Evolutionary conservation across 2,113 vertebrate species (phyloP).

Genomic region (Chelonoidis abingdonii): DNA sequence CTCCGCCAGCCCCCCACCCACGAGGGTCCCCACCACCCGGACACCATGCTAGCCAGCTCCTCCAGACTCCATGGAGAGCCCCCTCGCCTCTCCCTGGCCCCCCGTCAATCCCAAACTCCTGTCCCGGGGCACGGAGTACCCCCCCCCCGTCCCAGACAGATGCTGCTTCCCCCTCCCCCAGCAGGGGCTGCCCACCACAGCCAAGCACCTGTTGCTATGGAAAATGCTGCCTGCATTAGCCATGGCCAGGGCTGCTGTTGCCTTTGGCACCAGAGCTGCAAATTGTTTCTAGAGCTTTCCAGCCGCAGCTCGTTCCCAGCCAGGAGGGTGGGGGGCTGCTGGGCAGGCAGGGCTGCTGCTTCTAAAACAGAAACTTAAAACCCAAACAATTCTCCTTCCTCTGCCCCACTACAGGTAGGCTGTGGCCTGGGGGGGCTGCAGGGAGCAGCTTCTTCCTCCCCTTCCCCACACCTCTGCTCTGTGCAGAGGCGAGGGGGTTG

Average conservation of each 20-base stretch:
- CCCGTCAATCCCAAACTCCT: neutral
- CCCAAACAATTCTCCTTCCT: neutral
- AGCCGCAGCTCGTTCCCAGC: conserved; percentile 31
- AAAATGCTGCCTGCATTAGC: conserved; percentile 43
- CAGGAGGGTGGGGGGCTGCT: conserved; percentile 11
- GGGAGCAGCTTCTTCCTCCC: neutral
- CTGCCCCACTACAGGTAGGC: neutral
- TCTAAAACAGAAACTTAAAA: neutral
- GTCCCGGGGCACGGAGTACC: neutral
- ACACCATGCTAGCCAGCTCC: neutral
- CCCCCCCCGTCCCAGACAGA: neutral
- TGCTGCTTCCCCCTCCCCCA: neutral
- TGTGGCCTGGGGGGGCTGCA: neutral
- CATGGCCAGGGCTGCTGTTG: conserved; percentile 51
- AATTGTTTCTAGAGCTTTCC: conserved; percentile 59
- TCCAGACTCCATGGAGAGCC: neutral
- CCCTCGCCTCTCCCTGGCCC: neutral
- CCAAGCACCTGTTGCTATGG: conserved; percentile 55
- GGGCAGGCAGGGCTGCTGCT: neutral
- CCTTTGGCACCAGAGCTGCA: conserved; percentile 42
- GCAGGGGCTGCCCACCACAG: neutral
- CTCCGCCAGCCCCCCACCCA: neutral
- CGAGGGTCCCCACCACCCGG: neutral
- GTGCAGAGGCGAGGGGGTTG: neutral
- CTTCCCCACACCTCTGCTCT: neutral